Evolutionary conservation across 2,888 invertebrate species (phyloP).

Genomic region (Plebejus anna): DNA sequence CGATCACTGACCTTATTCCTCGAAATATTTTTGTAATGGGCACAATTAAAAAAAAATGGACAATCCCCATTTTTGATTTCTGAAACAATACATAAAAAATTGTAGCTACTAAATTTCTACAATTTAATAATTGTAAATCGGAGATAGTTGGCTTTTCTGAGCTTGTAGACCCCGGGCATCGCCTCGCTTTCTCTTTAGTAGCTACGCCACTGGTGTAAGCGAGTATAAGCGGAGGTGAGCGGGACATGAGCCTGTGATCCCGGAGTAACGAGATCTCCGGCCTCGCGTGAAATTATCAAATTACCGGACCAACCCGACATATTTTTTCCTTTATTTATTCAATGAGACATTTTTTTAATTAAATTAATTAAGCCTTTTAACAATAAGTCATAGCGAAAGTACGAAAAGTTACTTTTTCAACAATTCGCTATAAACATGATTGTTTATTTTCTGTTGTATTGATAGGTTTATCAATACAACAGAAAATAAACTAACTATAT

Average conservation of each 20-base stretch:
- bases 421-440: too few species aligned
- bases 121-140: too few species aligned
- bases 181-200: background rate
- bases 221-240: constrained; percentile 8
- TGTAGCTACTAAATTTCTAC: background rate
- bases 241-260: background rate
- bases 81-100: too few species aligned
- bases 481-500: too few species aligned
- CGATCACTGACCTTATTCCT: too few species aligned
- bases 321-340: constrained; percentile 39
- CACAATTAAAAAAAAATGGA: too few species aligned
- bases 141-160: background rate
- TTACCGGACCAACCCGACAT: constrained; percentile 56
- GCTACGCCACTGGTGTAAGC: background rate
- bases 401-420: background rate
- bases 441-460: too few species aligned
- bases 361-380: background rate
- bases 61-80: too few species aligned
- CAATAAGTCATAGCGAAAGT: background rate
- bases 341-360: background rate
- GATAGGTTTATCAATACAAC: too few species aligned
- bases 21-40: too few species aligned
- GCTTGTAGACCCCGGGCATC: background rate
- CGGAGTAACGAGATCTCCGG: constrained; percentile 66
- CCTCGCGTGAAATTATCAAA: constrained; percentile 76